Evolutionary conservation across 2,113 vertebrate genomes (phyloP).

Genomic region (Lophotis ruficrista): DNA sequence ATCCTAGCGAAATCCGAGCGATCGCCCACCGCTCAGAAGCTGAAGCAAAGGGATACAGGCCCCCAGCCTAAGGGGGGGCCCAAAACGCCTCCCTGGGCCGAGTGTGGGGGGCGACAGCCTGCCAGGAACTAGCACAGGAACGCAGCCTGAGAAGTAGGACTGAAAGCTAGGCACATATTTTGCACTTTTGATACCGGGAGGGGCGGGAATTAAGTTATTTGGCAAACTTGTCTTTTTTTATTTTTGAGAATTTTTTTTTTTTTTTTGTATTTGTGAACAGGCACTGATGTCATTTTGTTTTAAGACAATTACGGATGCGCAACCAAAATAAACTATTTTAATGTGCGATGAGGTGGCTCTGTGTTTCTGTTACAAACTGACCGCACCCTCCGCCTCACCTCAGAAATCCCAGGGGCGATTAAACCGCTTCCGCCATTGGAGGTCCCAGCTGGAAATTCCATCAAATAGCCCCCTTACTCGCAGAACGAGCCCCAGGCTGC

Average conservation of each 20-base stretch:
- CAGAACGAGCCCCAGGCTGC: neutral
- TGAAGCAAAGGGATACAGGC: neutral
- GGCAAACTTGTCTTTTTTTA: constrained; percentile 58
- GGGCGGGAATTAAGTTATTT: constrained; percentile 77
- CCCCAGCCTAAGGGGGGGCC: neutral
- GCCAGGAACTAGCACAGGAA: neutral
- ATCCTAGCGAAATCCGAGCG: neutral
- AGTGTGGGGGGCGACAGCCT: neutral
- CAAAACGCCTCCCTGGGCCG: neutral
- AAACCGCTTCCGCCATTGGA: fast-evolving
- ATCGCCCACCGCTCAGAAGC: neutral
- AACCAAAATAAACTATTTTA: constrained; percentile 86
- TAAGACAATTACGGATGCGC: constrained; percentile 62
- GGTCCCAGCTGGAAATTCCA: neutral
- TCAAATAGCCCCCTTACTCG: neutral
- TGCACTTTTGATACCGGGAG: constrained; percentile 82
- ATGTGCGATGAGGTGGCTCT: constrained; percentile 59
- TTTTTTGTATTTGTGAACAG: constrained; percentile 73
- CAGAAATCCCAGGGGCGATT: neutral
- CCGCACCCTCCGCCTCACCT: fast-evolving
- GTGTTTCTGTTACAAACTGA: neutral
- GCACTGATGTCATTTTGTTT: constrained; percentile 74
- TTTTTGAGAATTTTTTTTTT: constrained; percentile 26
- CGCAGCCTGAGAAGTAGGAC: constrained; percentile 14
- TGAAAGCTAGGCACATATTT: constrained; percentile 69